Base-by-base conservation (phyloP, 2,113 vertebrate species). In the Burhinus bistriatus region DNA sequence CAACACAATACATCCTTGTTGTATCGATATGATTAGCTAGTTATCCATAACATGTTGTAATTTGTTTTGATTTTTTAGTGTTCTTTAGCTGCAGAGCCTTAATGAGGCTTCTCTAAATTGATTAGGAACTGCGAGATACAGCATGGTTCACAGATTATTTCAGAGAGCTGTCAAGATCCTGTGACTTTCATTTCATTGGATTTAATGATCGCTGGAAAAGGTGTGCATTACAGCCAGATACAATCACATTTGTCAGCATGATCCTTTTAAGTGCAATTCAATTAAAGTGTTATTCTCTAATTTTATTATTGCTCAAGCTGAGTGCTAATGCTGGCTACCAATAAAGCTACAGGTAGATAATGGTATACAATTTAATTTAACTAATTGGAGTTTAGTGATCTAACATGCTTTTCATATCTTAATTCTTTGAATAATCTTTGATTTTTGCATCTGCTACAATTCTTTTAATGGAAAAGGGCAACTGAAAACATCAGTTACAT, bases 181-280 rank as follows among this genome's bases (percentile, higher is more conserved):
- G 95, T 97, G 98, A 97, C 98, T 99, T 99, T 98, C 98, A 98
- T 99, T 98, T 98, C 98, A 99, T 98, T 98, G 98, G 98, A 99
- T 99, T 99, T 99, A 99, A 99, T 98, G 98, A 99, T 98, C 96
- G 97, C 98, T 96, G 97, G 97, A 97, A 98, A 98, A 98, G 98
- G 98, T 98, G 98, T 98, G 97, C 98, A 97, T 99, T 99, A 98
- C 98, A 97, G 98, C 98, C 98, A 99, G 98, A 98, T 98, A 98
- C 98, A 99, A 99, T 99, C 98, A 93, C 98, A 99, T 99, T 99
- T 99, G 99, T 99, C 99, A 99, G 99, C 98, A 96, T 98, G 99
- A 99, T 99, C 99, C 99, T 99, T 99, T 99, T 99, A 99, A 99
- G 98, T 98, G 98, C 99, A 99, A 99, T 99, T 99, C 99, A 99